Evolutionary conservation across 2,797 vertebrate genomes (phyloP).

Genomic region (Smutsia temminckii): DNA sequence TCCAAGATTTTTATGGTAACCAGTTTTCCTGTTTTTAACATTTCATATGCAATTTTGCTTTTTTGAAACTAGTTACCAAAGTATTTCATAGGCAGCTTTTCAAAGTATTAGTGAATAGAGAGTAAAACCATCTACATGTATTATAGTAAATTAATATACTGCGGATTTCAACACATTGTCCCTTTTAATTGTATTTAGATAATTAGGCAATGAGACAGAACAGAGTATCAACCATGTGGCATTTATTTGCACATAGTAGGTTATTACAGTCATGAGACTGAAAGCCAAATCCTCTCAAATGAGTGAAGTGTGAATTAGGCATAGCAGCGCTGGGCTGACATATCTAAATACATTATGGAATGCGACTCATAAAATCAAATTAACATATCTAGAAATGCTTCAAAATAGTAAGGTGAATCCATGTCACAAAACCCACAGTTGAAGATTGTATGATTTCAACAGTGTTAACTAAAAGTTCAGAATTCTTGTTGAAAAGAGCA

Average conservation of each 20-base stretch:
- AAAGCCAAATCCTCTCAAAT: constrained; percentile 59
- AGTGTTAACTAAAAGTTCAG: constrained; percentile 45
- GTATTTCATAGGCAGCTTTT: neutral
- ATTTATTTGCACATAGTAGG: constrained; percentile 70
- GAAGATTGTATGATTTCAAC: neutral
- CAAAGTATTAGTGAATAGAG: neutral
- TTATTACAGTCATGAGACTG: constrained; percentile 65
- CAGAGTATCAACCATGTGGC: constrained; percentile 47
- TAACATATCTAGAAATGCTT: constrained; percentile 9
- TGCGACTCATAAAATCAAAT: neutral
- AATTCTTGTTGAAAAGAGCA: neutral
- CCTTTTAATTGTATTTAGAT: constrained; percentile 53
- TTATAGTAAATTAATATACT: constrained; percentile 38
- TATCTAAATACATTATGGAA: constrained; percentile 50
- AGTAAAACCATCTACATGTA: neutral
- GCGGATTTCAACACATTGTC: constrained; percentile 37
- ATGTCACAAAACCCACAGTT: neutral
- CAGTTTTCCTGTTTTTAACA: neutral
- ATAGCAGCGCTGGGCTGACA: neutral
- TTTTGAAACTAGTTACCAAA: neutral
- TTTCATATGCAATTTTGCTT: neutral
- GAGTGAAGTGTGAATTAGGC: constrained; percentile 17
- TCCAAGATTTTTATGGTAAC: neutral
- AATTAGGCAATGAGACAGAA: constrained; percentile 73
- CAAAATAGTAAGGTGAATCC: neutral